These are phyloP conservation scores for Lathamus discolor DNA, from an alignment of 2,113 vertebrate species.

Conservation along the genomic window DNA sequence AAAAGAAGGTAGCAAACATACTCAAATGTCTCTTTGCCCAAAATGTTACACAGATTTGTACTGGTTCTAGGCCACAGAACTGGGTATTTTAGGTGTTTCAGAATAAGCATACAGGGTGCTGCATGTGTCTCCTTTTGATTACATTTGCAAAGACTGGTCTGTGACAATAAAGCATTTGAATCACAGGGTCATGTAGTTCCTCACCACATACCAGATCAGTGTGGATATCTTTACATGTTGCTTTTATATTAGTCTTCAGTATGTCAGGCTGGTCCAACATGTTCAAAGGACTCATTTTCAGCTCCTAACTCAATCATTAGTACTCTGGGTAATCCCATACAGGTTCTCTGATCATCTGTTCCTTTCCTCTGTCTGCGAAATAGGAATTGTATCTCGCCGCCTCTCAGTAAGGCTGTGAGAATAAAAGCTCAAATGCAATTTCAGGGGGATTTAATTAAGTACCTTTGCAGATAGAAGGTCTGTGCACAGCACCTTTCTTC, in stretches of 20 bases:
- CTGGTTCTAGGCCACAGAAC: background rate
- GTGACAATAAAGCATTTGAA: background rate
- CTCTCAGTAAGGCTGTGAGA: background rate
- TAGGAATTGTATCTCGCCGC: background rate
- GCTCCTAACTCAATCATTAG: background rate
- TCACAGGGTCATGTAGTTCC: background rate
- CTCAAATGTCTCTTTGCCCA: background rate
- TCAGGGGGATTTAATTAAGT: background rate
- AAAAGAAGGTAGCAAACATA: background rate
- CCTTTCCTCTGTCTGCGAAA: background rate
- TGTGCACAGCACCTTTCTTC: background rate
- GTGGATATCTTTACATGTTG: background rate
- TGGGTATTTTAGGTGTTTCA: background rate
- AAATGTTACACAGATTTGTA: background rate
- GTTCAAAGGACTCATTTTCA: background rate
- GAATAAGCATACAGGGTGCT: background rate
- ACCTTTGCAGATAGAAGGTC: background rate
- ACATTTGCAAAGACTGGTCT: background rate
- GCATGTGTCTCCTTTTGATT: background rate
- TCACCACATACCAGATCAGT: background rate
- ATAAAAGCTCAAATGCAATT: background rate
- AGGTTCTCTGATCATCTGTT: background rate
- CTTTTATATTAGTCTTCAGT: background rate
- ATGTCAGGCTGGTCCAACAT: rapidly evolving
- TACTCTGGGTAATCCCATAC: background rate